Evolutionary conservation across 2,888 invertebrate genomes (phyloP).

Genomic region (Agonum fuliginosum): DNA sequence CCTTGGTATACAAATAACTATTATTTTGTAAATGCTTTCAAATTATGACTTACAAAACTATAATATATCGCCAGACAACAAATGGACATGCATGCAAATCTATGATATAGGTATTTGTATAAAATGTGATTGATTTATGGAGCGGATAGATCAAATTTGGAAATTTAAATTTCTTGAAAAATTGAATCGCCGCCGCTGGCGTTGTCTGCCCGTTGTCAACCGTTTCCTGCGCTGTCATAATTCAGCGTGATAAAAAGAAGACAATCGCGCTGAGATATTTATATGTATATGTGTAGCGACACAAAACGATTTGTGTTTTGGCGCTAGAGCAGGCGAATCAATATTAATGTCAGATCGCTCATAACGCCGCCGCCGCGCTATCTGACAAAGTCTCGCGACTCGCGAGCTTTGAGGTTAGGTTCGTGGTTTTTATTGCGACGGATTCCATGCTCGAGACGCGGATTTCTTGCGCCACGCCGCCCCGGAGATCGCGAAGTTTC

Average conservation of each 20-base stretch:
- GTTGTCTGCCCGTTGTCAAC: conserved; percentile 4
- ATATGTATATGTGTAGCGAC: conserved; percentile 59
- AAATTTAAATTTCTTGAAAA: too few species aligned
- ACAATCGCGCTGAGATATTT: conserved; percentile 55
- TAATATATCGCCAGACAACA: too few species aligned
- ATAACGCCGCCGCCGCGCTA: conserved; percentile 49
- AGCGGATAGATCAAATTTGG: too few species aligned
- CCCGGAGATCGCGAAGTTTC: neutral
- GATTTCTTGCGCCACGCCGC: conserved; percentile 3
- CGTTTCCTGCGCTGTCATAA: conserved; percentile 53
- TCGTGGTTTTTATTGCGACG: conserved; percentile 30
- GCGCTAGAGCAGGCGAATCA: conserved; percentile 56
- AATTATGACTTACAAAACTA: too few species aligned
- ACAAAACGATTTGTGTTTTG: conserved; percentile 60
- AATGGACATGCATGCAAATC: too few species aligned
- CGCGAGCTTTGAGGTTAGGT: neutral
- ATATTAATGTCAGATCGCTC: conserved; percentile 57
- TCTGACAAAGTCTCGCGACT: conserved; percentile 29
- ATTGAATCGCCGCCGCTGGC: neutral
- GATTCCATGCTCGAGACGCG: neutral
- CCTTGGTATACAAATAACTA: too few species aligned
- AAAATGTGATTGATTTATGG: too few species aligned
- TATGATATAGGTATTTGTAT: too few species aligned
- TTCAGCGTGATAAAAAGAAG: conserved; percentile 55
- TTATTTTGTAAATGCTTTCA: too few species aligned